Evolutionary conservation across 2,797 vertebrate species (phyloP).

Genomic region (Sebastes miniatus): DNA sequence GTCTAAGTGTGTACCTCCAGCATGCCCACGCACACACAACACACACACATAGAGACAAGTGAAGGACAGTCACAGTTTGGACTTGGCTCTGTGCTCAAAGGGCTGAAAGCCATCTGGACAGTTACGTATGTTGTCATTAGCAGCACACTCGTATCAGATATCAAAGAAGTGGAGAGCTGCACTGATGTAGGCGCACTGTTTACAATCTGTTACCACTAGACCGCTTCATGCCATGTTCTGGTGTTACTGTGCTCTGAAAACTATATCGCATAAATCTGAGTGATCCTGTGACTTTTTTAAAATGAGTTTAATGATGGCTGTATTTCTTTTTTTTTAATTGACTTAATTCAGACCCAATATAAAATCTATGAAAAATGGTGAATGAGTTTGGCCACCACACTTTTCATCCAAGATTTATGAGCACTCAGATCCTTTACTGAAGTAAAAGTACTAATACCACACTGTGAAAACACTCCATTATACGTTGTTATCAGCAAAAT

Average conservation of each 20-base stretch:
- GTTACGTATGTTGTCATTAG: conserved; percentile 23
- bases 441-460: not conserved
- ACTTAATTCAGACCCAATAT: not conserved
- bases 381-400: not conserved
- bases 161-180: conserved; percentile 18
- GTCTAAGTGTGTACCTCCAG: not conserved
- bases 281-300: not conserved
- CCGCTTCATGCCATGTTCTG: not conserved
- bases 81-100: conserved; percentile 23
- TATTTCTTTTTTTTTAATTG: not conserved
- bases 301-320: not conserved
- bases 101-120: conserved; percentile 41
- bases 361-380: not conserved
- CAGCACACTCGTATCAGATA: conserved; percentile 28
- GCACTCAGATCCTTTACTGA: not conserved
- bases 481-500: not conserved
- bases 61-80: conserved; percentile 39
- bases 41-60: not conserved
- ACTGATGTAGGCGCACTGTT: conserved; percentile 6
- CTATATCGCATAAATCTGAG: not conserved
- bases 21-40: not conserved
- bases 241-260: not conserved
- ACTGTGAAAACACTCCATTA: not conserved
- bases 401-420: not conserved
- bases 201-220: conserved; percentile 1